Evolutionary conservation across 2,888 invertebrate species (phyloP).

Genomic region (Clitarchus hookeri): DNA sequence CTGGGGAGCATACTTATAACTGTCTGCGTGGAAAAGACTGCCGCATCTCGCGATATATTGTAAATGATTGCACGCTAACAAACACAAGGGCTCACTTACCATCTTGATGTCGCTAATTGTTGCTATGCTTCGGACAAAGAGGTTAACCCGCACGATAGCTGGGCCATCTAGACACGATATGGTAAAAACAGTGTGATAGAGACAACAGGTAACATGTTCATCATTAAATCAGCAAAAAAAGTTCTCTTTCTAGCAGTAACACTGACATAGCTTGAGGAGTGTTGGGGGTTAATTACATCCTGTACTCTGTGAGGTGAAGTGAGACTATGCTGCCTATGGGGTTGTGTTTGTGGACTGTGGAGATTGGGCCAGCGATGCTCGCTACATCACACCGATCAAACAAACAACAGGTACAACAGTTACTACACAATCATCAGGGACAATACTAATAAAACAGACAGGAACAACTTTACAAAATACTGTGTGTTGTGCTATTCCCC

Average conservation of each 20-base stretch:
- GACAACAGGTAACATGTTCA: neutral
- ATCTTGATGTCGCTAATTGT: constrained; percentile 99
- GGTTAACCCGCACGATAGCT: constrained; percentile 95
- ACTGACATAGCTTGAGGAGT: neutral
- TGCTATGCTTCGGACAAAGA: constrained; percentile 96
- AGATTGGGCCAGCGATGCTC: neutral
- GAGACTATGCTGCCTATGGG: neutral
- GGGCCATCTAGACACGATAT: constrained; percentile 74
- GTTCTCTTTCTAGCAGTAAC: neutral
- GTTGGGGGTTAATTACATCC: neutral
- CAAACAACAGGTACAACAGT: neutral
- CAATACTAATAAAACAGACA: neutral
- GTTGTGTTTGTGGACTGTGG: neutral
- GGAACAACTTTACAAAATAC: neutral
- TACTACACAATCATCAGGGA: neutral
- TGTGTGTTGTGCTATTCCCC: neutral
- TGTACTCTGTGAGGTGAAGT: neutral
- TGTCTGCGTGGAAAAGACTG: neutral
- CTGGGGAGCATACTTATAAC: neutral
- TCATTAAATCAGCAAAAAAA: neutral
- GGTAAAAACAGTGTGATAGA: constrained; percentile 1
- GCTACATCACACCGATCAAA: neutral
- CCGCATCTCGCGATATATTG: constrained; percentile 7
- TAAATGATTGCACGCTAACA: constrained; percentile 19
- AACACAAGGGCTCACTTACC: constrained; percentile 74